Evolutionary conservation across 2,888 invertebrate species (phyloP), one percentile per base, ranked within the genome.

Genomic region (Hyalella azteca): DNA sequence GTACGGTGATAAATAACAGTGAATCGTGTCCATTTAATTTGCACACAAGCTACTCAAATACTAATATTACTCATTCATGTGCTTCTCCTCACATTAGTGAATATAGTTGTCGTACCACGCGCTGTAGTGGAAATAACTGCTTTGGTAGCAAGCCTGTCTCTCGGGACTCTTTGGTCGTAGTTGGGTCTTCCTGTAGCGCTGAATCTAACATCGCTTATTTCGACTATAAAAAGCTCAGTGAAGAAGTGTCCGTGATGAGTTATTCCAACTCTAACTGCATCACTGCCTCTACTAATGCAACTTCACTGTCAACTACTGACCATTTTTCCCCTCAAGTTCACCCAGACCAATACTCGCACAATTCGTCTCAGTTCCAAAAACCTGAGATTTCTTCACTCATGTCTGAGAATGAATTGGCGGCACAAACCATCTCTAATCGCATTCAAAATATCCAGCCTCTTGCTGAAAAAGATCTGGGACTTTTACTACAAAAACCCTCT

Each of bases 1-100:
- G 66, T 66, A 66, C 66, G 66, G 66, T 66, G 66, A 66, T 66
- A 11, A 66, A 66, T 15, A 19, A 9, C 29, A n/a, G n/a, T n/a
- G n/a, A n/a, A n/a, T n/a, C n/a, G n/a, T n/a, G n/a, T n/a, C n/a
- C n/a, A n/a, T n/a, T n/a, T n/a, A n/a, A n/a, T n/a, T n/a, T n/a
- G n/a, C n/a, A n/a, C n/a, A n/a, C n/a, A n/a, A n/a, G n/a, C 54
- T 26, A 22, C 54, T 3, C 22, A 22, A 5, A 54, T 54, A 22
- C 22, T 54, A 54, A 54, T 29, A 22, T 9, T 26, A 54, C 54
- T 54, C 3, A 29, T 54, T 54, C 26, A 22, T 54, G 54, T 54
- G 54, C 54, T 54, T 54, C 54, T 54, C 26, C 22, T 54, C 9
- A 26, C 54, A 2, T 54, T 54, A 54, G 54, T 54, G 54, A 54